These are phyloP conservation scores for Cacajao melanocephalus DNA, from an alignment of 2,797 vertebrate species.

Conservation along the genomic window DNA sequence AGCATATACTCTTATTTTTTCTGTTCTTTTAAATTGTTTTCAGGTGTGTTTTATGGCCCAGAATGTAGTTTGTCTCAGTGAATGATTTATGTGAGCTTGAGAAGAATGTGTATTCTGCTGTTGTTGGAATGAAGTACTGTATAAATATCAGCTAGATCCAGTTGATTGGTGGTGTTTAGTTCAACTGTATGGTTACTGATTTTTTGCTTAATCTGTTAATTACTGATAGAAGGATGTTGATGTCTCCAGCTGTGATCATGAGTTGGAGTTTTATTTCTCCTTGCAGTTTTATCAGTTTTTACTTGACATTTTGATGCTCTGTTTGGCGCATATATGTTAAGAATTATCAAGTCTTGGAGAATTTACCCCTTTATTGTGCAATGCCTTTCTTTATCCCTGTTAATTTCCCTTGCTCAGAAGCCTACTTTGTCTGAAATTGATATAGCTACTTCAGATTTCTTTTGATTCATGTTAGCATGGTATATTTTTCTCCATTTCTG, in stretches of 20 bases:
- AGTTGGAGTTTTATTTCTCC: neutral
- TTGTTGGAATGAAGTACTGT: neutral
- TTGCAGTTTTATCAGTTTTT: slow-evolving; percentile 14
- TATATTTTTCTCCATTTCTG: neutral
- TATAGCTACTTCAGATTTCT: neutral
- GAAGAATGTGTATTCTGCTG: neutral
- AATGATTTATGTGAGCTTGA: neutral
- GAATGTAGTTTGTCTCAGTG: neutral
- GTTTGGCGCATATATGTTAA: neutral
- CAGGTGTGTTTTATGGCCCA: neutral
- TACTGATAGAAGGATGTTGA: neutral
- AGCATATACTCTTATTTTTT: neutral
- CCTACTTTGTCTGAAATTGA: neutral
- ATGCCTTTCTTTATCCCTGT: neutral
- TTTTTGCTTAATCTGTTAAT: neutral
- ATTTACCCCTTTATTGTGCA: neutral
- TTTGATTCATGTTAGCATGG: neutral
- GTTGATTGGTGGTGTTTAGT: neutral
- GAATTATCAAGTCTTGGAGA: neutral
- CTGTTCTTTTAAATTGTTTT: neutral
- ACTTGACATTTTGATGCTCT: neutral
- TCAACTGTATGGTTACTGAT: slow-evolving; percentile 8
- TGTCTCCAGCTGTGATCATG: neutral
- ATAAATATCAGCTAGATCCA: neutral
- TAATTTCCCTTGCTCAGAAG: neutral